Evolutionary conservation across 2,888 invertebrate species (phyloP), one percentile per base, ranked within the genome.

Genomic region (Cephonodes hylas): DNA sequence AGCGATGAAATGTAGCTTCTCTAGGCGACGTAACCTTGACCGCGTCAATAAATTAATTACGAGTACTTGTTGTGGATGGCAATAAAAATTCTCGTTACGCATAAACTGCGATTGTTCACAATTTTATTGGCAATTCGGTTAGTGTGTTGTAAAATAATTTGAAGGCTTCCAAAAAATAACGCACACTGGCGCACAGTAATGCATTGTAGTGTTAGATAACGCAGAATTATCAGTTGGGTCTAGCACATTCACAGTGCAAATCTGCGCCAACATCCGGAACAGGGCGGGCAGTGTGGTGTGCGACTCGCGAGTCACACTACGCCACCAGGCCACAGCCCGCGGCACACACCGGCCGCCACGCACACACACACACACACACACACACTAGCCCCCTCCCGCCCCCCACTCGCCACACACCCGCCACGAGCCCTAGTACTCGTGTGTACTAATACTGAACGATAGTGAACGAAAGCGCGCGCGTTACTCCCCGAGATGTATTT

Each of bases 201-300:
- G 80, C 80, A 82, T 83, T 77, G 75, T 73, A 76, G 69, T 75
- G 71, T 72, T 73, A 86, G 86, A 86, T 86, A 88, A 84, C 81
- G 82, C 77, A 80, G 81, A 82, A 73, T 81, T 88, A 88, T 89
- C 85, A 86, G 85, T 88, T 87, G 83, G 79, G 89, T 85, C 85
- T 89, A 90, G 88, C 76, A 84, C 82, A 85, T 87, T 88, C 88
- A 85, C 86, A 85, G 73, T 81, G 85, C 84, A 85, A 90, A 88
- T 89, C 89, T 88, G 87, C 82, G 86, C 79, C 86, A 81, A 84
- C 88, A 91, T 92, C 91, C 91, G 89, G 89, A 91, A 87, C 85
- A 86, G 88, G 88, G 88, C 86, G 83, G 69, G 61, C 64, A 68
- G 66, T 69, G 79, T 84, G 85, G 38, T 38, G 38, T 38, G 38